Evolutionary conservation across 2,113 vertebrate genomes (phyloP).

Genomic region (Cynoglossus semilaevis): DNA sequence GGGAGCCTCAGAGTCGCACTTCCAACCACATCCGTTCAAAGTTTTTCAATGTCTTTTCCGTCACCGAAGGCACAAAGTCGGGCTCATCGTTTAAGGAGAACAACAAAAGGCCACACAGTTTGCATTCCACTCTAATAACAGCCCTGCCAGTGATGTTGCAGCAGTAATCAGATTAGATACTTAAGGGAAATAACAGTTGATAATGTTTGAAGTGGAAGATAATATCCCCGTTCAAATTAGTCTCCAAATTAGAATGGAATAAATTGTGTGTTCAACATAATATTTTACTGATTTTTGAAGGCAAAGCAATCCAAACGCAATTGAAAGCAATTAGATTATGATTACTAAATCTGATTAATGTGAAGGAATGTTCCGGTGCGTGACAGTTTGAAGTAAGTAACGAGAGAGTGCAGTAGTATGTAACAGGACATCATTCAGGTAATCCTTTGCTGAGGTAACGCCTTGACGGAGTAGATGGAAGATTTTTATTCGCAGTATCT

Average conservation of each 20-base stretch:
- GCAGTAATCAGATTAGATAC: conserved; percentile 69
- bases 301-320: conserved; percentile 64
- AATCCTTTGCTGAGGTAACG: not conserved
- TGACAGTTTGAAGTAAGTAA: conserved; percentile 20
- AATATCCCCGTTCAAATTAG: conserved; percentile 72
- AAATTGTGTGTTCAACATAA: conserved; percentile 69
- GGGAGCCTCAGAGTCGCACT: conserved; percentile 4
- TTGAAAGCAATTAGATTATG: conserved; percentile 69
- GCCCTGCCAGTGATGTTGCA: conserved; percentile 51
- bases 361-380: conserved; percentile 32
- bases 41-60: not conserved
- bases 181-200: conserved; percentile 71
- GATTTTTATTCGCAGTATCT: too few species aligned
- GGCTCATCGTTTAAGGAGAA: not conserved
- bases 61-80: conserved; percentile 5
- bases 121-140: conserved; percentile 59
- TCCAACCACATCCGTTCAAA: not conserved
- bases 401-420: conserved; percentile 9
- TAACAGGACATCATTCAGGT: conserved; percentile 11
- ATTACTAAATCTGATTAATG: conserved; percentile 63
- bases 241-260: conserved; percentile 65
- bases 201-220: conserved; percentile 69
- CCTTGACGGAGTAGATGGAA: not conserved
- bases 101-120: conserved; percentile 50
- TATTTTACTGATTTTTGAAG: conserved; percentile 59